Base-by-base conservation (phyloP, 2,113 vertebrate species). In the Lates calcarifer region DNA sequence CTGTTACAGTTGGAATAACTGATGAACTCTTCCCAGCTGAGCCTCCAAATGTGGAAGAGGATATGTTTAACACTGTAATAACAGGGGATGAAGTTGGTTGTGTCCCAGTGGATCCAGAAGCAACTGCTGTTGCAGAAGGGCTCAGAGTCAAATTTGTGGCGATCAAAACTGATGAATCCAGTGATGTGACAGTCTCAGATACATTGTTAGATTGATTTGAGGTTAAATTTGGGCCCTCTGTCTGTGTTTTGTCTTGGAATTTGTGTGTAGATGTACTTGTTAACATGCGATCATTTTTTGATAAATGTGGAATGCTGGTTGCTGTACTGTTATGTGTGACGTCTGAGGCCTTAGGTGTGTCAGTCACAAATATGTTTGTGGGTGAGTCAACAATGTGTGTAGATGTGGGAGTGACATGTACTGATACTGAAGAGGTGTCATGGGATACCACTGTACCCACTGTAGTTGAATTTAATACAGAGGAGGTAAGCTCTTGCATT, bases 241-340 rank as follows among this genome's bases (percentile, higher is more conserved):
- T 49, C 22, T 43, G 11, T 43, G 43, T 37, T 33, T 28, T 13
- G 5, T 66, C 28, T 41, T 33, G 47, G 20, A 20, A 17, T 45
- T 9, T 26, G 0, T 7, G 0, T 41, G 10, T n/a, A 20, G 69
- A 31, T 41, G 17, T 61, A 8, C 1, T 35, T 31, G 11, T 24
- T 49, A 24, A 3, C 1, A 9, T 17, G 2, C 6, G 4, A 47
- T 63, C 20, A 3, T 29, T 68, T 26, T 47, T 9, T 60, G 51
- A 69, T 35, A 31, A 53, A 14, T 35, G 49, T 6, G 72, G 74
- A 77, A 77, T 83, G 68, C 69, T 77, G 49, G 5, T 45, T 57
- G 20, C 7, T 61, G 24, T 39, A 12, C 0, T 62, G 15, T 22
- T 2, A 26, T 17, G 13, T 39, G 24, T 66, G 63, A 69, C 18